Base-by-base conservation (phyloP, 2,113 vertebrate species). In the Ctenomys sociabilis region DNA sequence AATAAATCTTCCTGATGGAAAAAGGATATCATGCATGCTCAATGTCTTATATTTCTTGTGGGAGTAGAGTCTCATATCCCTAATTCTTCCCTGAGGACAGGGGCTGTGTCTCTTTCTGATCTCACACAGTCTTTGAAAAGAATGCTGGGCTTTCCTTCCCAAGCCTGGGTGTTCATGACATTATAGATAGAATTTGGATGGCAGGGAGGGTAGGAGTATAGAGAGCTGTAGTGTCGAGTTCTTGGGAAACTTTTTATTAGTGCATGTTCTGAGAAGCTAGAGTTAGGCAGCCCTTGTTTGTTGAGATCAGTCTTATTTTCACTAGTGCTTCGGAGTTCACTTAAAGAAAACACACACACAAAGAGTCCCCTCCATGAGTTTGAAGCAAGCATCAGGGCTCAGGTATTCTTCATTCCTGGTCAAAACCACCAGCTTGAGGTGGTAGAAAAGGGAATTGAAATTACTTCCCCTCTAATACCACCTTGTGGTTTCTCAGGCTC, bases 91-190 rank as follows among this genome's bases (percentile, higher is more conserved):
- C 72, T 0, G 37, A 93, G 86, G 91, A 49, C 61, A 68, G 78
- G 66, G 89, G 80, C 57, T 40, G 17, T 92, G 28, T 84, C 85
- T 94, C 85, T 88, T 92, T 94, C 93, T 94, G 45, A 85, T 92
- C 90, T 82, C 40, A 45, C 59, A 37, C 13, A 52, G 6, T 85
- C 32, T 93, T 89, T 85, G 61, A 73, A 84, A 93, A 88, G 45
- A 95, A 93, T 63, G 28, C 37, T 37, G 70, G 45, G 24, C 43
- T 95, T 95, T 40, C 52, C 90, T 84, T 88, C 78, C 37, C 57
- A 37, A 81, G 40, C 72, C 70, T 85, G 89, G 43, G 80, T 95
- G 57, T 64, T 85, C 84, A 70, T 68, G 81, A 89, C 89, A 75
- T 49, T 92, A 37, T 52, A 95, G 12, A 14, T 40, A 77, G 70